Evolutionary conservation across 2,797 vertebrate genomes (phyloP), one percentile per base, ranked within the genome.

Genomic region (Strix occidentalis): DNA sequence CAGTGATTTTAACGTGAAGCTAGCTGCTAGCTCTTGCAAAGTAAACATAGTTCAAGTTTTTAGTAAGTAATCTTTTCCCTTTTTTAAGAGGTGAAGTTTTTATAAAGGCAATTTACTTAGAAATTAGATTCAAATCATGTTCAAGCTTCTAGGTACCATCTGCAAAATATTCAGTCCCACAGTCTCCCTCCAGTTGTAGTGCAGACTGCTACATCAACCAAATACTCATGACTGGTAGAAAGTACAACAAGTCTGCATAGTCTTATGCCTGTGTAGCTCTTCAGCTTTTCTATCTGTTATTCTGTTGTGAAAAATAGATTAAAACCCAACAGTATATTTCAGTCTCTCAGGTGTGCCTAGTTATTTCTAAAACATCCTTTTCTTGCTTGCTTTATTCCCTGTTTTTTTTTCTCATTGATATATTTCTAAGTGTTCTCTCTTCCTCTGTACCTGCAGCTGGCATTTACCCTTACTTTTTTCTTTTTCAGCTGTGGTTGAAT

Each of bases 401-500:
- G 3, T 1, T 33, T 70, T 37, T 75, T 48, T 31, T 15, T 39
- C 41, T 18, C 13, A 26, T 15, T 54, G 41, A 57, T 28, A 13
- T 79, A 77, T 91, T 84, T 82, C 17, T 60, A 88, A 93, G 66
- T 5, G 8, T 83, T 87, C 71, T 90, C 24, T 87, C 89, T 87
- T 78, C 23, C 31, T 70, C 46, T 78, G 4, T 89, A 71, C 37
- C 16, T 88, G 29, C n/a, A 87, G 17, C 45, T 93, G 72, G 43
- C 50, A 83, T 90, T 94, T 92, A 91, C n/a, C 39, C 41, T 81
- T 83, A 35, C 41, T 54, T 96, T 75, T 84, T 85, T 33, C 75
- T 46, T 68, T 93, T 79, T 87, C 39, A 84, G 37, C 39, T 87
- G 33, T 75, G 29, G 71, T 53, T 94, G 87, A 88, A 91, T 92